Evolutionary conservation across 2,797 vertebrate genomes (phyloP).

Genomic region (Carcharodon carcharias): DNA sequence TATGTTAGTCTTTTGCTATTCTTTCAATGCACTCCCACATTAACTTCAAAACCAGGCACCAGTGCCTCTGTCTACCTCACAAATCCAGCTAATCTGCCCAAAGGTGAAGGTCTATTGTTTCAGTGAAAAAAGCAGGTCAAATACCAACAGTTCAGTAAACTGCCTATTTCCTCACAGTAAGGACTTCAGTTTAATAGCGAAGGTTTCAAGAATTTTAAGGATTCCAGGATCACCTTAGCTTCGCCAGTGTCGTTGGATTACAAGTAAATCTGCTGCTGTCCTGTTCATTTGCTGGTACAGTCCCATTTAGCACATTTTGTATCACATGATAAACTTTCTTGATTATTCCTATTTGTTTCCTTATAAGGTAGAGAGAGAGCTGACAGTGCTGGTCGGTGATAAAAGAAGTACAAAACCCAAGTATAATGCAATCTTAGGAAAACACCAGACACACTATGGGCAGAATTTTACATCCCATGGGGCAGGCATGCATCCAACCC

Average conservation of each 20-base stretch:
- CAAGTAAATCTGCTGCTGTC: not conserved
- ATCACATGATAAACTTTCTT: not conserved
- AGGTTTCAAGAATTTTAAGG: not conserved
- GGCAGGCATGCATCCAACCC: too few species aligned
- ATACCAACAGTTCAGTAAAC: constrained; percentile 65
- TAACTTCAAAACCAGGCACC: constrained; percentile 63
- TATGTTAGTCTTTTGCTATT: constrained; percentile 60
- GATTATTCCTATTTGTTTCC: not conserved
- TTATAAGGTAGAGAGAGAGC: not conserved
- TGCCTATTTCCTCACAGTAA: constrained; percentile 61
- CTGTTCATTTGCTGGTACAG: not conserved
- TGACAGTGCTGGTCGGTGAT: not conserved
- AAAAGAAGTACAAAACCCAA: not conserved
- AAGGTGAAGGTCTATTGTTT: constrained; percentile 50
- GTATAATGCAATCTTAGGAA: not conserved
- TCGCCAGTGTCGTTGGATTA: not conserved
- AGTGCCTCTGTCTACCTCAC: constrained; percentile 57
- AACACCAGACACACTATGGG: not conserved
- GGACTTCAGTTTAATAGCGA: constrained; percentile 56
- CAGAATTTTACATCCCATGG: too few species aligned
- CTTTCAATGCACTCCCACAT: constrained; percentile 58
- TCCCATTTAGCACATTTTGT: not conserved
- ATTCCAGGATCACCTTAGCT: not conserved
- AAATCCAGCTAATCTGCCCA: constrained; percentile 61
- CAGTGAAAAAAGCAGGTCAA: constrained; percentile 38